Base-by-base conservation (phyloP, 2,888 invertebrate species). In the Ornithoptera alexandrae region DNA sequence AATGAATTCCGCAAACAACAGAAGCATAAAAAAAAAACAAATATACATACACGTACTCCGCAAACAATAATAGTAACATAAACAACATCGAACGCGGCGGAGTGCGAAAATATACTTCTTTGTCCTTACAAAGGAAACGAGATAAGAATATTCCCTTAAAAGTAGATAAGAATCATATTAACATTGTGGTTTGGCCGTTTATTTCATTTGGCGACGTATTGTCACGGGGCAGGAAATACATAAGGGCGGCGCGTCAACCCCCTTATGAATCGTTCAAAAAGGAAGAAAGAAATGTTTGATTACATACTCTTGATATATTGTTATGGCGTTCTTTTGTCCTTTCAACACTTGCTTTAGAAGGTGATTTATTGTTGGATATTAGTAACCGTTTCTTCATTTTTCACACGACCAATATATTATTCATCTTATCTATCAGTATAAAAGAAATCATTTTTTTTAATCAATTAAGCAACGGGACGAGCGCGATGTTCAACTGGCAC, bases 101-200 rank as follows among this genome's bases (percentile, higher is more conserved):
- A 71, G 74, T 66, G 65, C 56, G 72, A 71, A 77, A 77, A 78
- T 76, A 75, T 76, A 79, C 75, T 77, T 79, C 76, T 77, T 77
- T 77, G 73, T 75, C 71, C 69, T 67, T 60, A 62, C 57, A 65
- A 69, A 69, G 65, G 56, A 57, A 46, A 58, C n/a, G 8, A 62
- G 65, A 69, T 66, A 62, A 65, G 69, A 69, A 69, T 57, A 61
- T 66, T 65, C 57, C 62, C 69, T 65, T 62, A 69, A 74, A 74
- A 77, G 77, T 73, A 76, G 75, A 78, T 77, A 77, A 76, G 72
- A 75, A 75, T 76, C 76, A 73, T 78, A 76, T 78, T 77, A 76
- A 74, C 75, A 74, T 78, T 76, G 76, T 76, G 75, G 76, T 77
- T 74, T 75, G 73, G 76, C 76, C 75, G 72, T 78, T 73, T 75